Percentiles rank a stretch among this genome's conserved stretches.
phyloP scores from a whole-genome alignment of 2,888 invertebrate genomes.

The Nebria salina region DNA sequence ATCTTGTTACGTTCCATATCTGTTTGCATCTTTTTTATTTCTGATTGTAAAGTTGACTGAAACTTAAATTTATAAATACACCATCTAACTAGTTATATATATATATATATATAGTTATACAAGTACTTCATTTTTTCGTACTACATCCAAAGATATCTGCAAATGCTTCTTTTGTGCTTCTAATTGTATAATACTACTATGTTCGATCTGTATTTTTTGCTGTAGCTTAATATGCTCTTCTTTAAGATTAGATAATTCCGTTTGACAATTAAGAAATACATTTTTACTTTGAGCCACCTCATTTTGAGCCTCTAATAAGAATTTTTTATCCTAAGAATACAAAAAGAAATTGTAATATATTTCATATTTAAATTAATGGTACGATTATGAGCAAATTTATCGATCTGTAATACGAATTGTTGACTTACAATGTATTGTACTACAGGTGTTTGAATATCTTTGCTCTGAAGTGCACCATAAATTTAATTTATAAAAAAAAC shows the following conservation, averaged over 20 bases:
- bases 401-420: no score
- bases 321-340: slow-evolving; percentile 56
- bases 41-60: slow-evolving; percentile 63
- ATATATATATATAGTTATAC: slow-evolving; percentile 5
- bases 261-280: slow-evolving; percentile 65
- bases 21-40: slow-evolving; percentile 61
- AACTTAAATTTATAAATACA: slow-evolving; percentile 46
- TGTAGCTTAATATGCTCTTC: slow-evolving; percentile 54
- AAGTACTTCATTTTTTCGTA: slow-evolving; percentile 58
- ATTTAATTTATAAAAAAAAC: slow-evolving; percentile 57
- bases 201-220: slow-evolving; percentile 53
- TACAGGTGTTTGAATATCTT: neutral
- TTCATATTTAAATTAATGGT: no score
- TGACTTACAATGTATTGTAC: no score
- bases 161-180: slow-evolving; percentile 58
- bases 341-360: slow-evolving; percentile 23
- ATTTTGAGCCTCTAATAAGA: slow-evolving; percentile 55
- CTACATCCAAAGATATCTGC: slow-evolving; percentile 56
- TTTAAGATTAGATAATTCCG: slow-evolving; percentile 57
- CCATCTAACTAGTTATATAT: neutral
- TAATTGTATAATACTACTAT: slow-evolving; percentile 51
- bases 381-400: no score
- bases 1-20: slow-evolving; percentile 72
- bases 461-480: no score
- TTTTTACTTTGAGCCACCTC: slow-evolving; percentile 62